Base-by-base conservation (phyloP, 2,797 vertebrate species). In the Decapterus maruadsi region DNA sequence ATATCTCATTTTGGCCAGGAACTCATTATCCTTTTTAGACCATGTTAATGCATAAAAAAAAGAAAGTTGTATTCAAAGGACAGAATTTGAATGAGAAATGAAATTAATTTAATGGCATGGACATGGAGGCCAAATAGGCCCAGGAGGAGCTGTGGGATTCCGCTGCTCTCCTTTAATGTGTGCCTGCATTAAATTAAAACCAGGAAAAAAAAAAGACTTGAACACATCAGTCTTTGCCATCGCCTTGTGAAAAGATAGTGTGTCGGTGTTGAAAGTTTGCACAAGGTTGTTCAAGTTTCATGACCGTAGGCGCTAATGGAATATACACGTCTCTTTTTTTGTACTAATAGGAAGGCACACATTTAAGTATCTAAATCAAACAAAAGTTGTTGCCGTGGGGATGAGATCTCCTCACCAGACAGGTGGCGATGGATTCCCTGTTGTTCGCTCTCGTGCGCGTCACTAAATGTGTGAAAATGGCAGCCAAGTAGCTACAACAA, bases 1-100 rank as follows among this genome's bases (percentile, higher is more conserved):
- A 75, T 72, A 59, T 75, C 62, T 83, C 76, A 66, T 60, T 78
- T 71, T 58, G 26, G 58, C 48, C 55, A 54, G 58, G 34, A 79
- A 75, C 72, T 85, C 78, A 76, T 89, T 84, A 67, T 78, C 59
- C 70, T 56, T 74, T 81, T 72, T 19, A 67, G 45, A 75, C 58
- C 45, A 59, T 40, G 40, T n/a, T 48, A 46, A 40, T 61, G n/a
- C 12, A 43, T 45, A 60, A 67, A 60, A 77, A 54, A 2, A 19
- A n/a, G 20, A 55, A 75, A 68, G 6, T 36, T 50, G 46, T 8
- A 61, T 74, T 75, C 7, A 77, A 71, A 78, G 72, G 45, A 64
- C 67, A 76, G 1, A 67, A 72, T 60, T 42, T 62, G 50, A 86
- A 78, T 69, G 70, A 78, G 63, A 70, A 81, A 73, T 72, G 3